Percentiles rank a stretch among this genome's conserved stretches.
phyloP scores from a whole-genome alignment of 2,888 invertebrate genomes.

The Clepsis dumicolana region DNA sequence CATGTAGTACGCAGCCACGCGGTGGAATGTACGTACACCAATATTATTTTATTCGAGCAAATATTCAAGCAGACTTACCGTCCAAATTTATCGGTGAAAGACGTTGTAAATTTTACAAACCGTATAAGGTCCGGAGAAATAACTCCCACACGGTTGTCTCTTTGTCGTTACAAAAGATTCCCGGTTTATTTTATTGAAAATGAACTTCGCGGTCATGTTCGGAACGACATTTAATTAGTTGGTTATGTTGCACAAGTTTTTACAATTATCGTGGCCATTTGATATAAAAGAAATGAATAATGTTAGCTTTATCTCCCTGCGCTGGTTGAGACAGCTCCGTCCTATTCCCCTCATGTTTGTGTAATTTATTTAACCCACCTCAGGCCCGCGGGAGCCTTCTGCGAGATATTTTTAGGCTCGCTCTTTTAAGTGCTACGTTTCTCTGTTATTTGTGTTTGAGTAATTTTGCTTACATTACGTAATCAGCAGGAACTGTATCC shows the following conservation, averaged over 20 bases:
- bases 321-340: constrained; percentile 23
- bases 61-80: constrained; percentile 17
- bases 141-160: constrained; percentile 27
- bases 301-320: constrained; percentile 21
- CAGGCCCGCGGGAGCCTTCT: constrained; percentile 16
- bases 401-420: constrained; percentile 29
- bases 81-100: constrained; percentile 26
- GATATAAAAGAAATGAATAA: constrained; percentile 36
- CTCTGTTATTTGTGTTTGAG: constrained; percentile 12
- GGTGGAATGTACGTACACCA: neutral
- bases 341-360: constrained; percentile 40
- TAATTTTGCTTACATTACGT: constrained; percentile 15
- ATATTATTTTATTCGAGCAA: neutral
- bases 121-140: constrained; percentile 21
- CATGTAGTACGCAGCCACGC: neutral
- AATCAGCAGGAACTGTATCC: constrained; percentile 8
- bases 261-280: constrained; percentile 15
- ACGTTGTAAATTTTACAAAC: constrained; percentile 30
- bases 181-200: constrained; percentile 19
- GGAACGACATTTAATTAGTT: constrained; percentile 22
- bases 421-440: constrained; percentile 27
- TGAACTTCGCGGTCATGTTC: constrained; percentile 1
- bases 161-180: constrained; percentile 12
- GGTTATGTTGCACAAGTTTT: constrained; percentile 16
- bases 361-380: constrained; percentile 42